Evolutionary conservation across 2,113 vertebrate species (phyloP), one percentile per base, ranked within the genome.

Genomic region (Setophaga coronata): DNA sequence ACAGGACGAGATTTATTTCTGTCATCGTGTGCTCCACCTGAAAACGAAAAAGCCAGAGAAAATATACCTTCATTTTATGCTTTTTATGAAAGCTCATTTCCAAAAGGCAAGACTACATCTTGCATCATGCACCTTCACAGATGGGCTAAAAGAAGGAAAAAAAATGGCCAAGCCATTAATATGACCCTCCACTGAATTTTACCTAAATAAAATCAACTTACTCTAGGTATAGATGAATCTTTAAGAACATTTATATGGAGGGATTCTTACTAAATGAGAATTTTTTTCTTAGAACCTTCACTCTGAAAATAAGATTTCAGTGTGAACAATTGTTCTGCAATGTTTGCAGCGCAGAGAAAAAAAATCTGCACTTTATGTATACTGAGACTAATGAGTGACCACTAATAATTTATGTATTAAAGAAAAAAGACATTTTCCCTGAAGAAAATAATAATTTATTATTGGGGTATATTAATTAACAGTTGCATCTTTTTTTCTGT

Each of bases 1-100:
- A 99, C 98, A 9, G 99, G 99, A 29, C 99, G 99, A 95, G 99
- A 99, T 98, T 99, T 99, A 98, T 99, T 99, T 98, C 99, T 98
- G 97, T 99, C 99, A 96, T 99, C 99, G 1, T 99, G 98, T 56
- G 99, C 98, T 69, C 99, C 99, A 84, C 99, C 99, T 99, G 94
- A 87, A 84, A 97, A 96, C 82, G 78, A 65, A 90, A 93, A 97
- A 87, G 65, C 84, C 94, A 64, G 43, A 78, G 69, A 78, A 87
- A 87, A 28, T 56, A 56, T 26, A 86, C 21, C 42, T 72, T 94
- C 73, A 93, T 70, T 88, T 48, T 70, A 51, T 31, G 78, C 51
- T 45, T 78, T 88, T 95, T 47, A 73, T 65, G 76, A 84, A 95
- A 87, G 20, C 42, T 90, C 70, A 88, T 80, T 96, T 85, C 86